Conservation (phyloP, 2,888 invertebrate species). For the Palloptera scutellata region DNA sequence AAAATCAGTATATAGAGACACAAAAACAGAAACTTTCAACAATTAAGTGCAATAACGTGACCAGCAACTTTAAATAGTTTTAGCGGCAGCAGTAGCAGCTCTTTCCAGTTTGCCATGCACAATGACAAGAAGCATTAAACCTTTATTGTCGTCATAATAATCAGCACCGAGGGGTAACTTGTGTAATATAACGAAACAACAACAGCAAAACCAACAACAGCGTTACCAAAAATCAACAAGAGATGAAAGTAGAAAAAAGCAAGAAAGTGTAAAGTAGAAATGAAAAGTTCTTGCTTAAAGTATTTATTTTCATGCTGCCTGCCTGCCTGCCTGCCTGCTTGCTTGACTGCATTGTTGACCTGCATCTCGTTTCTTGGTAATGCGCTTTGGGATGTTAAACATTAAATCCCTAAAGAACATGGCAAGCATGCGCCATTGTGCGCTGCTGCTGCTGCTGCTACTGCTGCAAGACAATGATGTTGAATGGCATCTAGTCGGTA, state of each 20-base stretch:
- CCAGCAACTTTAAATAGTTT: constrained; percentile 37
- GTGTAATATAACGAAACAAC: not conserved
- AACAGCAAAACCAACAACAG: constrained; percentile 14
- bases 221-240: not conserved
- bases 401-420: not conserved
- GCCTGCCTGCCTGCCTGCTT: not conserved
- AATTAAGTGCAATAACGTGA: constrained; percentile 53
- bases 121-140: constrained; percentile 1
- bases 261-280: not conserved
- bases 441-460: too few relatives aligned
- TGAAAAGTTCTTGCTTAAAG: not conserved
- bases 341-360: too few relatives aligned
- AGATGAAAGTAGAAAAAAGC: not conserved
- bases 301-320: not conserved
- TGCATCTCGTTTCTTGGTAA: too few relatives aligned
- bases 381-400: not conserved
- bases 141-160: constrained; percentile 15
- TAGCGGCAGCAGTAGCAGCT: not conserved
- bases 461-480: not conserved
- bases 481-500: not conserved
- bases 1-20: not conserved
- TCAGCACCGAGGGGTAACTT: not conserved
- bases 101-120: not conserved
- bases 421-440: not conserved
- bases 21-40: constrained; percentile 45